Evolutionary conservation across 2,797 vertebrate species (phyloP).

Genomic region (Sebastes steindachneri): DNA sequence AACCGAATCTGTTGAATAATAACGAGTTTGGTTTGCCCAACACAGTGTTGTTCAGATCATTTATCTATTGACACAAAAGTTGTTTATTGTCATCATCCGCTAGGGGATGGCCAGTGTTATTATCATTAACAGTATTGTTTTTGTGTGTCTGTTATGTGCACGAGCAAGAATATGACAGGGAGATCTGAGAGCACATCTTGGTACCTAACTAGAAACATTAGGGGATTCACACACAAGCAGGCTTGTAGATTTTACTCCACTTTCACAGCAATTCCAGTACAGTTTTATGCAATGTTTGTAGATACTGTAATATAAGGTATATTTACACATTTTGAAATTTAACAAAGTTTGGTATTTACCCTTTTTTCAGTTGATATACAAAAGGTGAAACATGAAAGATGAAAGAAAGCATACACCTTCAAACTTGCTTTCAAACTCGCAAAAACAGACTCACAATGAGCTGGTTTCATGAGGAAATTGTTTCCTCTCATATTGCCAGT

Average conservation of each 20-base stretch:
- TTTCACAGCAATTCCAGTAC: neutral
- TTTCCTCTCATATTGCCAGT: neutral
- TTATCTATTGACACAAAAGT: neutral
- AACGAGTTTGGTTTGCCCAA: neutral
- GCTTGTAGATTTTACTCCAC: neutral
- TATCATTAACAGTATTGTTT: neutral
- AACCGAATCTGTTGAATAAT: neutral
- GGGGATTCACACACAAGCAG: neutral
- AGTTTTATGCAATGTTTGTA: neutral
- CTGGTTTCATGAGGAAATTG: neutral
- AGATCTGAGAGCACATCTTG: neutral
- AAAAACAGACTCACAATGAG: neutral
- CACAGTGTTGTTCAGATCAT: neutral
- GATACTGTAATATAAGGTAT: neutral
- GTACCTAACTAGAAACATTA: neutral
- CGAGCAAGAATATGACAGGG: neutral
- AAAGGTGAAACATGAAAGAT: neutral
- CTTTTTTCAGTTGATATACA: neutral
- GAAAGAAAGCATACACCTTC: neutral
- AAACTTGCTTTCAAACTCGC: neutral
- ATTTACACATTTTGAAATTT: neutral
- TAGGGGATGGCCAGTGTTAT: neutral
- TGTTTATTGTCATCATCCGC: neutral
- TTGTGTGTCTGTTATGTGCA: neutral
- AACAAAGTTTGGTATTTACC: neutral